Conservation (phyloP, 1,140 invertebrate genomes). For the Danaus melanippus region DNA sequence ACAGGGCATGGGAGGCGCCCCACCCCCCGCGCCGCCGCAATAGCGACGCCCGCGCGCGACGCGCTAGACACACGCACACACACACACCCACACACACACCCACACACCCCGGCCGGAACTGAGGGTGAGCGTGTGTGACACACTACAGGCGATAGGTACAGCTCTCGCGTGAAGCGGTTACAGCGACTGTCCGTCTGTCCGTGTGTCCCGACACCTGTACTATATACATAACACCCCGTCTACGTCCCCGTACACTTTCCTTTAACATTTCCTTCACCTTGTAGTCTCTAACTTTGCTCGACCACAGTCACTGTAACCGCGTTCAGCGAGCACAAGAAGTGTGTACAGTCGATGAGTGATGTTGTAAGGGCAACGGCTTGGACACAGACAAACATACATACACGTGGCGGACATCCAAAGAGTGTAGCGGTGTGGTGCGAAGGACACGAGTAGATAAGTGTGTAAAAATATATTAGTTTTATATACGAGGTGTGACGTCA, state of each 20-base stretch:
- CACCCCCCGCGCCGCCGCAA: conserved; percentile 48
- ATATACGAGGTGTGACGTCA: conserved; percentile 12
- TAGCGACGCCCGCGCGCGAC: conserved; percentile 46
- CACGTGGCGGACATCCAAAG: conserved; percentile 26
- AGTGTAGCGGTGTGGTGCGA: conserved; percentile 29
- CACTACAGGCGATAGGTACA: too few species aligned
- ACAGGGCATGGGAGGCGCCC: conserved; percentile 59
- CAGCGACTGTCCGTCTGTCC: too few species aligned
- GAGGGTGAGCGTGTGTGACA: conserved; percentile 3
- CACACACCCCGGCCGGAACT: conserved; percentile 21
- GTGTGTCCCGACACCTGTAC: too few species aligned
- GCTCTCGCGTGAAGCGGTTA: too few species aligned
- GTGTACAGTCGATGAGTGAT: not conserved
- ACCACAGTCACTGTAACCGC: too few species aligned
- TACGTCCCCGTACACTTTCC: too few species aligned
- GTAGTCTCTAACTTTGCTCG: too few species aligned
- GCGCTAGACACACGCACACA: conserved; percentile 24
- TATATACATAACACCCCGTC: too few species aligned
- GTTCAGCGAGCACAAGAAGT: not conserved
- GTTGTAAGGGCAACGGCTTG: conserved; percentile 1
- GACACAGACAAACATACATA: conserved; percentile 7
- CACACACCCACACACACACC: conserved; percentile 3
- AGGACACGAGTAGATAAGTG: conserved; percentile 46
- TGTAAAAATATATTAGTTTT: conserved; percentile 45
- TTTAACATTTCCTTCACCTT: too few species aligned